Evolutionary conservation across 2,888 invertebrate species (phyloP).

Genomic region (Lasiommata megera): DNA sequence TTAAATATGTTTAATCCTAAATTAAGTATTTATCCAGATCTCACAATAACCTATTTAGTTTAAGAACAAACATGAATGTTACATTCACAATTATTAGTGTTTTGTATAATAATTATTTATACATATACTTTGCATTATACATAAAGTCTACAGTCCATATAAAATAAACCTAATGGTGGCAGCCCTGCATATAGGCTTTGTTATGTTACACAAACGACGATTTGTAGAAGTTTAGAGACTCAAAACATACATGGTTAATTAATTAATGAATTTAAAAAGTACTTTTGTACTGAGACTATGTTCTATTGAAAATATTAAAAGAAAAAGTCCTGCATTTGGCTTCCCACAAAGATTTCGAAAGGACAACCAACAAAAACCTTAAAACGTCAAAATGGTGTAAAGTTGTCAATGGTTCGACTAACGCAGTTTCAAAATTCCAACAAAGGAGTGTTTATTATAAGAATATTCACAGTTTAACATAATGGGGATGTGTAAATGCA

Average conservation of each 20-base stretch:
- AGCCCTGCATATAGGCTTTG: constrained; percentile 5
- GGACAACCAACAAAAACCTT: constrained; percentile 39
- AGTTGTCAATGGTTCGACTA: constrained; percentile 70
- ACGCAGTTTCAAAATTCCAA: constrained; percentile 68
- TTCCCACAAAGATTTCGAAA: constrained; percentile 37
- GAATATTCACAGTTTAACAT: constrained; percentile 52
- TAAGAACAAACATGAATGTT: no score
- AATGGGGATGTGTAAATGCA: constrained; percentile 57
- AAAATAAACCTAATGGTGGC: constrained; percentile 17
- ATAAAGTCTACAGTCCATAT: not conserved
- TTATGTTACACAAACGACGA: not conserved
- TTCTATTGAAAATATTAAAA: not conserved
- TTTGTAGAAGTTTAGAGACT: not conserved
- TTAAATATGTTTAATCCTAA: no score
- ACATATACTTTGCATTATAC: not conserved
- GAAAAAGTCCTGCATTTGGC: constrained; percentile 34
- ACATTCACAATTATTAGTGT: no score
- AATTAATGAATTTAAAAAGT: not conserved
- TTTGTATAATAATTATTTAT: no score
- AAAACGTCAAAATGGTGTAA: constrained; percentile 78
- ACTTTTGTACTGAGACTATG: not conserved
- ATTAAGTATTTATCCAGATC: no score
- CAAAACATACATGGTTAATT: not conserved
- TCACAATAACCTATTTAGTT: no score
- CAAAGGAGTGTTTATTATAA: constrained; percentile 62